Conservation (phyloP, 2,113 vertebrate genomes). For the Ptilorrhoa leucosticta region DNA sequence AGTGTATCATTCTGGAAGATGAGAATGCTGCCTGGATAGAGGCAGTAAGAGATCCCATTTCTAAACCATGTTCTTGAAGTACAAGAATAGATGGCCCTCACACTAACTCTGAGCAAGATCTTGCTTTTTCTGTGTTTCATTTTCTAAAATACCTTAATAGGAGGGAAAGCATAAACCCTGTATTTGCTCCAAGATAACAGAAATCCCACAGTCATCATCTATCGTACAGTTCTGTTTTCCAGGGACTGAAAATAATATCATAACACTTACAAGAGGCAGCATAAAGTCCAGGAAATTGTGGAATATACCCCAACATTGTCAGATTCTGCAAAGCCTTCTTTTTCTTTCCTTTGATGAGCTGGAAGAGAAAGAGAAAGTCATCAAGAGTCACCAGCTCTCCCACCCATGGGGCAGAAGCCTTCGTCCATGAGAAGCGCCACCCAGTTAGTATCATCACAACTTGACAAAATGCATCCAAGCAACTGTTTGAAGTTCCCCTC, state of each 20-base stretch:
- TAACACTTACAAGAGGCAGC: background rate
- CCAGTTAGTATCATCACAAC: background rate
- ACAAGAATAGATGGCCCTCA: background rate
- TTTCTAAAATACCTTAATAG: background rate
- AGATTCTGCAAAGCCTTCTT: background rate
- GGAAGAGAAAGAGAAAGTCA: background rate
- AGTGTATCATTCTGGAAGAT: background rate
- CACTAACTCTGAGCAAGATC: background rate
- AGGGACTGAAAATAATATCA: background rate
- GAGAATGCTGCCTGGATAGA: background rate
- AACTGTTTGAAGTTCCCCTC: background rate
- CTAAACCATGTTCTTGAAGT: background rate
- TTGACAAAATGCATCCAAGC: background rate
- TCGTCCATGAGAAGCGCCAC: accelerated
- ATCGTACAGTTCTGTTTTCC: background rate
- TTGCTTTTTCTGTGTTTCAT: background rate
- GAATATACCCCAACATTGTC: background rate
- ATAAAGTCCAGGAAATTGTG: background rate
- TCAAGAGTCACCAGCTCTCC: background rate
- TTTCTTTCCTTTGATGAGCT: background rate
- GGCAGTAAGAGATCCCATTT: background rate
- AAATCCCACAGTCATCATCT: background rate
- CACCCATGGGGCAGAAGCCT: background rate
- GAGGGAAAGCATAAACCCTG: background rate
- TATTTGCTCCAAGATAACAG: background rate